A percentile compares a stretch with the other conserved stretches of the same genome.
Conservation (phyloP, 2,113 vertebrate genomes). For the Tympanuchus pallidicinctus region DNA sequence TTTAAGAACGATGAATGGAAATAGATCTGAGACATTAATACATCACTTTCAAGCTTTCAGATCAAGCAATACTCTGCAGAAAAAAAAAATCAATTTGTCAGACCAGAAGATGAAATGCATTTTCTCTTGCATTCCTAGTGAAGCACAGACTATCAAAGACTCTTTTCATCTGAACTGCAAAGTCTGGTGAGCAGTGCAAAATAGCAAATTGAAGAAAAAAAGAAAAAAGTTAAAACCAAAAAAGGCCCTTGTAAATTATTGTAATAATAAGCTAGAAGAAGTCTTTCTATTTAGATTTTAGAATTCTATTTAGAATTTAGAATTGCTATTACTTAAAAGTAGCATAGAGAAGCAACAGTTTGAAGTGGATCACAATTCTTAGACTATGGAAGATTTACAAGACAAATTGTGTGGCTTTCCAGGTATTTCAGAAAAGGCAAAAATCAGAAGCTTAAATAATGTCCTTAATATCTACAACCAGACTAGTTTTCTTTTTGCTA, state of each 20-base stretch:
- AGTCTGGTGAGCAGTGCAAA: not conserved
- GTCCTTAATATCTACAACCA: not conserved
- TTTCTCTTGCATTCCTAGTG: not conserved
- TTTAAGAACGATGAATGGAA: constrained; percentile 13
- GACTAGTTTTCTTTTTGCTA: not conserved
- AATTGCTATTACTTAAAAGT: not conserved
- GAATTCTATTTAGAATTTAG: not conserved
- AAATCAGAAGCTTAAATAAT: not conserved
- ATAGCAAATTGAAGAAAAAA: not conserved
- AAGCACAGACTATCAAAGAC: constrained; percentile 26
- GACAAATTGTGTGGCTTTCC: not conserved
- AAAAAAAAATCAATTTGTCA: constrained; percentile 51
- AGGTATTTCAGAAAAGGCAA: not conserved
- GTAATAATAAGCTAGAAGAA: not conserved
- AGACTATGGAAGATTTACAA: not conserved
- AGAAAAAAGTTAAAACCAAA: not conserved
- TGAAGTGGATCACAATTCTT: not conserved
- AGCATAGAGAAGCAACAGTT: not conserved
- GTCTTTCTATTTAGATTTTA: not conserved
- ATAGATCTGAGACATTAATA: constrained; percentile 3
- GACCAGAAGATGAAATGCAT: constrained; percentile 14
- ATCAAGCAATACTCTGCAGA: not conserved
- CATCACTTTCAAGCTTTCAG: constrained; percentile 11
- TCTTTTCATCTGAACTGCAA: constrained; percentile 18
- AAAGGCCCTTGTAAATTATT: not conserved